A percentile compares a stretch with the other conserved stretches of the same genome.
These are phyloP conservation scores for Conus canariensis DNA, from an alignment of 2,888 invertebrate genomes.

Conservation along the genomic window DNA sequence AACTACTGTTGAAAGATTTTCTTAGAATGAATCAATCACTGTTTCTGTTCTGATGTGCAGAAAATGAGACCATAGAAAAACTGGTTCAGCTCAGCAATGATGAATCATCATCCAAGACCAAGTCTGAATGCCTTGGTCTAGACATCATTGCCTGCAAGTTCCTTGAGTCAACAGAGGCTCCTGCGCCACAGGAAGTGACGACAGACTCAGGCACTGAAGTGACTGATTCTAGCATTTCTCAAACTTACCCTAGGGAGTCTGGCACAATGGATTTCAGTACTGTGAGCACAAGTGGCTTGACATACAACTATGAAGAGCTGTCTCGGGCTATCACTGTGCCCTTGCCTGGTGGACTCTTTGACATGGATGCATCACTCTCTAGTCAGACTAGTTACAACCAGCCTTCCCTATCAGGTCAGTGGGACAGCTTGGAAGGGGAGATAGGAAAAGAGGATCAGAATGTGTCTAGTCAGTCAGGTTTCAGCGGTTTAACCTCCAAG, in stretches of 20 bases:
- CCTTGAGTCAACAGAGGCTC: constrained; percentile 24
- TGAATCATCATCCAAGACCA: constrained; percentile 42
- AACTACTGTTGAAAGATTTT: too few relatives aligned
- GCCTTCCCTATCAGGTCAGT: background rate
- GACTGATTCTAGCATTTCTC: background rate
- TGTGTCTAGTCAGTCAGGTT: background rate
- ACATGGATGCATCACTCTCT: background rate
- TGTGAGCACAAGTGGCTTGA: background rate
- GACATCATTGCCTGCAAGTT: constrained; percentile 48
- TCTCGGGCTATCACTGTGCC: background rate
- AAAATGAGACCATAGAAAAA: constrained; percentile 64
- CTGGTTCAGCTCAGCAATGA: constrained; percentile 45
- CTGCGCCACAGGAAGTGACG: background rate
- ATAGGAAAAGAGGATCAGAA: background rate
- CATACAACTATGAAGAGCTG: background rate
- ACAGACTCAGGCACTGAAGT: background rate
- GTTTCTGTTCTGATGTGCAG: constrained; percentile 51
- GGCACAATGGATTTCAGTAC: background rate
- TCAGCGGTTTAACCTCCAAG: background rate
- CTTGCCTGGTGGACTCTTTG: background rate
- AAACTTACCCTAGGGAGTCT: background rate
- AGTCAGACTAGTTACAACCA: background rate
- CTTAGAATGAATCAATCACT: too few relatives aligned
- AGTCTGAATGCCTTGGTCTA: constrained; percentile 25
- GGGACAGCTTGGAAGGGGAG: background rate